Percentiles rank a stretch among this genome's conserved stretches.
Conservation (phyloP, 2,113 vertebrate species). For the Lepisosteus oculatus region DNA sequence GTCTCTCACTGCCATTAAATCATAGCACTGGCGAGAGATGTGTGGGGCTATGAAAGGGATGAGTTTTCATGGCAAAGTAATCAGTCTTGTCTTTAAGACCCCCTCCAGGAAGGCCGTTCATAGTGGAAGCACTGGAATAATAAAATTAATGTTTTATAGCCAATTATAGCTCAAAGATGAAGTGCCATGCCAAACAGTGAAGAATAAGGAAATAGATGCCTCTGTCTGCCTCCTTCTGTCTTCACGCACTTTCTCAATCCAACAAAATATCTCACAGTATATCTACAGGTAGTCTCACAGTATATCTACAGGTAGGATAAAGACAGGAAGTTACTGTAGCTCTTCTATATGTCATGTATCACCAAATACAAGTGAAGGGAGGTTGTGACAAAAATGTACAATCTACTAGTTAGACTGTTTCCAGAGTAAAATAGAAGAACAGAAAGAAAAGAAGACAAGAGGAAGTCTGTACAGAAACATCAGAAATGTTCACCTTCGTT, state of each 20-base stretch:
- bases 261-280: too few species aligned
- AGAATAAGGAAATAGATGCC: neutral
- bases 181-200: conserved; percentile 15
- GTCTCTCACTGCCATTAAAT: too few species aligned
- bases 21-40: neutral
- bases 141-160: conserved; percentile 61
- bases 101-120: conserved; percentile 29
- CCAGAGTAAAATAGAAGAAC: too few species aligned
- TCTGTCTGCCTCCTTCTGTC: neutral
- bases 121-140: conserved; percentile 44
- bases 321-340: too few species aligned
- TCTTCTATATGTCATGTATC: too few species aligned
- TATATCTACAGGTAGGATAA: too few species aligned
- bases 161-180: conserved; percentile 48
- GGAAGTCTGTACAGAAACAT: neutral
- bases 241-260: too few species aligned
- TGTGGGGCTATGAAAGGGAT: neutral
- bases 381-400: too few species aligned
- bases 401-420: too few species aligned
- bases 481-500: neutral
- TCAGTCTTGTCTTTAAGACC: conserved; percentile 25
- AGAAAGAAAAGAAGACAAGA: neutral
- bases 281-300: too few species aligned
- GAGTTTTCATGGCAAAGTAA: conserved; percentile 10
- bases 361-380: too few species aligned